Percentiles rank a stretch among this genome's conserved stretches.
Evolutionary conservation across 1,140 invertebrate genomes (phyloP).

Genomic region (Tigriopus japonicus): DNA sequence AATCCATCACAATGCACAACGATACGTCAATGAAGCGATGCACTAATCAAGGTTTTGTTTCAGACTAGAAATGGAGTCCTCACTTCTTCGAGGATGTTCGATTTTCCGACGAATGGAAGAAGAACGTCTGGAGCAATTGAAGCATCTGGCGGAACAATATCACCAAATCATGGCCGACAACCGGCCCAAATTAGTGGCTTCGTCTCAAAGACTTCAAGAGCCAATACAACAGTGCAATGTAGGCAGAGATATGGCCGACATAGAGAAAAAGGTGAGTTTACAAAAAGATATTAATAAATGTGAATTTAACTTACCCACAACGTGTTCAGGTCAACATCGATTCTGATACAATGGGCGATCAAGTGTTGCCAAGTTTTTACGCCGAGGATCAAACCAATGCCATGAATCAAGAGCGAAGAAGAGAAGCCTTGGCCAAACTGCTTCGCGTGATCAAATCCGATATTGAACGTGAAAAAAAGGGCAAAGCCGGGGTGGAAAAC

Average conservation of each 20-base stretch:
- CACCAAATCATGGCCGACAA: slow-evolving; percentile 46
- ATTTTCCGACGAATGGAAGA: slow-evolving; percentile 63
- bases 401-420: slow-evolving; percentile 75
- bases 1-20: no score
- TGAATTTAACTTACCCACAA: no score
- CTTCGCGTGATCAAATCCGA: slow-evolving; percentile 62
- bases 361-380: slow-evolving; percentile 58
- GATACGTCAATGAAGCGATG: background rate
- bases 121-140: slow-evolving; percentile 60
- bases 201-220: slow-evolving; percentile 42
- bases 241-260: slow-evolving; percentile 45
- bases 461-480: slow-evolving; percentile 60
- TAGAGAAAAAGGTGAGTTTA: slow-evolving; percentile 37
- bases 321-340: slow-evolving; percentile 1
- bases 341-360: background rate
- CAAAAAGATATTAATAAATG: no score
- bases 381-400: slow-evolving; percentile 78
- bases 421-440: slow-evolving; percentile 53
- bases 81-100: slow-evolving; percentile 50
- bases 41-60: slow-evolving; percentile 12
- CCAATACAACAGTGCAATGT: slow-evolving; percentile 49
- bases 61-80: slow-evolving; percentile 74
- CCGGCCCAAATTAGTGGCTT: slow-evolving; percentile 30
- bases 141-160: slow-evolving; percentile 54
- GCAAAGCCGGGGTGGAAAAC: slow-evolving; percentile 66